phyloP scores from a whole-genome alignment of 2,113 vertebrate species.

The Limanda limanda region DNA sequence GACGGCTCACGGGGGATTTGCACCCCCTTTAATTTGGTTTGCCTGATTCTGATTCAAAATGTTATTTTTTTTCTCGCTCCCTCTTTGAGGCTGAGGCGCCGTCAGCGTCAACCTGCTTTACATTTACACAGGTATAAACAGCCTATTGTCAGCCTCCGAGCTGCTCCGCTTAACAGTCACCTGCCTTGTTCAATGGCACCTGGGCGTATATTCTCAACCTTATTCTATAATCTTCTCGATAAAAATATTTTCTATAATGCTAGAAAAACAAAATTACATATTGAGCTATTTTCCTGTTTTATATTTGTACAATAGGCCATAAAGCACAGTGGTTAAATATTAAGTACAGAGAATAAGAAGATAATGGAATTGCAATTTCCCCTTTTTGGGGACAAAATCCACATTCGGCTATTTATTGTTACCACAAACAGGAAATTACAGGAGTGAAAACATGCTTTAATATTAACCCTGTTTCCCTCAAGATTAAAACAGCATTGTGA shows the following conservation, averaged over 20 bases:
- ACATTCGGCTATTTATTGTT: constrained; percentile 4
- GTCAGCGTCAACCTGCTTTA: constrained; percentile 51
- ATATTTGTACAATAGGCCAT: not conserved
- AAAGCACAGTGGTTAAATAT: not conserved
- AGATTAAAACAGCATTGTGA: not conserved
- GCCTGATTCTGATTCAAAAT: constrained; percentile 72
- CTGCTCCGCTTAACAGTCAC: not conserved
- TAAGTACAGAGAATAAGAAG: not conserved
- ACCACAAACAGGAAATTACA: not conserved
- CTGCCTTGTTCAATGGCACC: not conserved
- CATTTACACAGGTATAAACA: constrained; percentile 70
- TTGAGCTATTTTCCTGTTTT: not conserved
- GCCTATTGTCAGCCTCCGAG: not conserved
- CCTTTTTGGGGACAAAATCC: not conserved
- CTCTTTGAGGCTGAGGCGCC: constrained; percentile 34
- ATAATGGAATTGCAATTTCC: not conserved
- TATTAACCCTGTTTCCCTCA: not conserved
- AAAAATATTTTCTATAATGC: not conserved
- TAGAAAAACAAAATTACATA: not conserved
- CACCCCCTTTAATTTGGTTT: constrained; percentile 76
- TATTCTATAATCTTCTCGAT: not conserved
- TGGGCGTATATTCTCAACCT: not conserved
- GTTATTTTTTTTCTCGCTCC: not conserved
- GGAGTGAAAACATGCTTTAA: no score
- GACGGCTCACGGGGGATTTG: constrained; percentile 64